These are phyloP conservation scores for Nematostella vectensis DNA, from an alignment of 92 coral and sea anemone genomes.

Conservation along the genomic window DNA sequence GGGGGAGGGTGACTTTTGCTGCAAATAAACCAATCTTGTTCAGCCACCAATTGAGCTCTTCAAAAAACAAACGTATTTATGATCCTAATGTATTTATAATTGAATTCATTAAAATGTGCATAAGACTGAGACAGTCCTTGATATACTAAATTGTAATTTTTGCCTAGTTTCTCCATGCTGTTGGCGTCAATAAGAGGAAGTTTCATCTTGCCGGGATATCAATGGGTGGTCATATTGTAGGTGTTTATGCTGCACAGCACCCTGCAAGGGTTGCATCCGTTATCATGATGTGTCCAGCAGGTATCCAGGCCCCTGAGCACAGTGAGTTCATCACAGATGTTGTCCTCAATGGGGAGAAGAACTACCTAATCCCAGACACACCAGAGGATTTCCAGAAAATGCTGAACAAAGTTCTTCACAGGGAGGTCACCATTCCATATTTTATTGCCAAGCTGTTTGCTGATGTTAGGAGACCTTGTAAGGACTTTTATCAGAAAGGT, in stretches of 20 bases:
- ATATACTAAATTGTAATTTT: too few relatives aligned
- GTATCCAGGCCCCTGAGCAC: constrained; percentile 69
- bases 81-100: too few relatives aligned
- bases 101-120: too few relatives aligned
- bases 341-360: constrained; percentile 42
- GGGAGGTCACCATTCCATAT: constrained; percentile 46
- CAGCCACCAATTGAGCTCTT: too few relatives aligned
- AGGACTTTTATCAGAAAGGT: constrained; percentile 71
- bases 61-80: too few relatives aligned
- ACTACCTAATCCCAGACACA: constrained; percentile 66
- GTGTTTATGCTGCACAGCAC: constrained; percentile 74
- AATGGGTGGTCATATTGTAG: constrained; percentile 91
- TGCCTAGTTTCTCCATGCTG: constrained; percentile 66
- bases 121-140: too few relatives aligned
- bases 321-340: constrained; percentile 62
- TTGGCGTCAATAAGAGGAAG: constrained; percentile 60
- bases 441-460: constrained; percentile 47
- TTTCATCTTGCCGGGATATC: constrained; percentile 76
- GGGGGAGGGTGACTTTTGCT: too few relatives aligned
- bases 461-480: constrained; percentile 42
- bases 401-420: constrained; percentile 62
- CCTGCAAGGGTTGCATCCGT: constrained; percentile 50
- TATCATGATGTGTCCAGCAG: constrained; percentile 83
- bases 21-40: too few relatives aligned
- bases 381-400: constrained; percentile 67